These are phyloP conservation scores for Lysandra coridon DNA, from an alignment of 2,888 invertebrate species.

Conservation along the genomic window DNA sequence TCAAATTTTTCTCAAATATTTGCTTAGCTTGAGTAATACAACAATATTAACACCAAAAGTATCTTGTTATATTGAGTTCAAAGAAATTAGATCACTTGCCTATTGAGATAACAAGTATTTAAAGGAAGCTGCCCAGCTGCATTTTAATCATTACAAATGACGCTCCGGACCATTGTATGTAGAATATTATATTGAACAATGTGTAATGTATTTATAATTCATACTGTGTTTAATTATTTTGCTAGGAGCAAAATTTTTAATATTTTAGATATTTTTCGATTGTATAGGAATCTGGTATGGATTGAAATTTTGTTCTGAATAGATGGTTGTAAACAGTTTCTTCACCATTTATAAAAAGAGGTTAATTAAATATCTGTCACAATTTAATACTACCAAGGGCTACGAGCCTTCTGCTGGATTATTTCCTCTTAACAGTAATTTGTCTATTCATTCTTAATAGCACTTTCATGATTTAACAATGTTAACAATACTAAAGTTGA, in stretches of 20 bases:
- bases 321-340: too few relatives aligned
- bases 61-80: constrained; percentile 13
- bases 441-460: not conserved
- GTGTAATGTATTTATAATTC: not conserved
- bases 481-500: not conserved
- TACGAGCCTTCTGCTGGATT: too few relatives aligned
- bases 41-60: not conserved
- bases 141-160: constrained; percentile 23
- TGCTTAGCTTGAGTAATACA: not conserved
- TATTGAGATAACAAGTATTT: constrained; percentile 29
- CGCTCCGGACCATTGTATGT: not conserved
- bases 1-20: not conserved
- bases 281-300: too few relatives aligned
- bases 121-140: constrained; percentile 30
- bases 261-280: not conserved
- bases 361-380: not conserved
- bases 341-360: not conserved
- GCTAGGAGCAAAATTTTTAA: not conserved
- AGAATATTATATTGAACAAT: not conserved
- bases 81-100: constrained; percentile 28
- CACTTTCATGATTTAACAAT: not conserved
- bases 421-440: too few relatives aligned
- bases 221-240: not conserved
- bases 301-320: too few relatives aligned
- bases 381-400: not conserved